Percentiles rank a stretch among this genome's conserved stretches.
These are phyloP conservation scores for Xiphorhynchus erythropygius DNA, from an alignment of 2,797 vertebrate species.

Conservation along the genomic window DNA sequence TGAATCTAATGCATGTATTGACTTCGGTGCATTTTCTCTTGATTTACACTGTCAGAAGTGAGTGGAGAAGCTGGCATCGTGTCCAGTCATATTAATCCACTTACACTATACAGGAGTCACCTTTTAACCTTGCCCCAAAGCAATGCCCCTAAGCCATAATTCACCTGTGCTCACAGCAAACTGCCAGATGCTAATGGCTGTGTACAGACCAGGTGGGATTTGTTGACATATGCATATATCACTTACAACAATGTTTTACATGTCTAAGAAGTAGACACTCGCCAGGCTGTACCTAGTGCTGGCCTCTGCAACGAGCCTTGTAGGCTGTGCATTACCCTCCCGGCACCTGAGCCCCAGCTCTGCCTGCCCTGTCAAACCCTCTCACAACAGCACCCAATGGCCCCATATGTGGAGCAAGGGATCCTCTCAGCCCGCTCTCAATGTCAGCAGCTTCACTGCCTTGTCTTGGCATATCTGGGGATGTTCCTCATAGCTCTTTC, in stretches of 20 bases:
- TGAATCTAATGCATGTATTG: conserved; percentile 26
- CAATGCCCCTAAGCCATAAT: conserved; percentile 25
- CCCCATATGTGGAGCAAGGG: rapidly evolving
- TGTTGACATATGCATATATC: conserved; percentile 1
- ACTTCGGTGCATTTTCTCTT: conserved; percentile 5
- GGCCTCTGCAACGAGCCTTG: background rate
- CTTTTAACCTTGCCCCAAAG: conserved; percentile 32
- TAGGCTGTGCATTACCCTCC: background rate
- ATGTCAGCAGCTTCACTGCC: background rate
- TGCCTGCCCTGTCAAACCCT: background rate
- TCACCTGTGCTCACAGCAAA: conserved; percentile 17
- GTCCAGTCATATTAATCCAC: conserved; percentile 43
- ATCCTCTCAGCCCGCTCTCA: background rate
- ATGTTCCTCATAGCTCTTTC: background rate
- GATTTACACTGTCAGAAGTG: conserved; percentile 20
- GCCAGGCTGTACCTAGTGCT: background rate
- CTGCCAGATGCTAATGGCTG: conserved; percentile 48
- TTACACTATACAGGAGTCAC: background rate
- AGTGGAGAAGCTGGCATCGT: background rate
- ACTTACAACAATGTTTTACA: background rate
- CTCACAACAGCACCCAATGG: background rate
- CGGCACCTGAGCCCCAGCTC: background rate
- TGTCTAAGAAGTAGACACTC: background rate
- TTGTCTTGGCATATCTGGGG: background rate
- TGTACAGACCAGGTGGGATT: conserved; percentile 39